Percentiles rank a stretch among this genome's conserved stretches.
Evolutionary conservation across 2,888 invertebrate species (phyloP).

Genomic region (Dromius quadrimaculatus): DNA sequence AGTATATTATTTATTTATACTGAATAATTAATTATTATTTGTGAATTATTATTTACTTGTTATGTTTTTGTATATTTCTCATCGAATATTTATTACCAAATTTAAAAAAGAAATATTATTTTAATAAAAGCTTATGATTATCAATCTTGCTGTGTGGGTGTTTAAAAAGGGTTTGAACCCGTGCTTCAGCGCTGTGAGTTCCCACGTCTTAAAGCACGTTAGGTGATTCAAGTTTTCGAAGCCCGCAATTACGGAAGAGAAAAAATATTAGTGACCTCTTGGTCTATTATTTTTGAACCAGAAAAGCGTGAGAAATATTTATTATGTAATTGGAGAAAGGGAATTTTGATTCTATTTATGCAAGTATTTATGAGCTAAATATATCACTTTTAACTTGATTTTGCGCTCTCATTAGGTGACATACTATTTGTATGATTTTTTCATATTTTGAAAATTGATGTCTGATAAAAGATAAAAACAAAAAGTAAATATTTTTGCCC

Average conservation of each 20-base stretch:
- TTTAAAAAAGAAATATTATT: no score
- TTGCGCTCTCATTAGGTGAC: no score
- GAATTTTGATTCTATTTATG: neutral
- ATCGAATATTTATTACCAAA: conserved; percentile 21
- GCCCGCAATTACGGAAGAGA: neutral
- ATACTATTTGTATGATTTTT: no score
- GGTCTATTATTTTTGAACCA: neutral
- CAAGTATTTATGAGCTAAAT: no score
- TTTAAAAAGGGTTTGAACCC: neutral
- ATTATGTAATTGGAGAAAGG: neutral
- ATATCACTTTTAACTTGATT: no score
- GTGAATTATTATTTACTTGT: conserved; percentile 21
- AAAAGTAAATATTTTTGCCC: no score
- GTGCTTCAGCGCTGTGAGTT: neutral
- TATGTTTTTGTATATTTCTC: conserved; percentile 23
- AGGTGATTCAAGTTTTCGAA: neutral
- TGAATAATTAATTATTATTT: conserved; percentile 35
- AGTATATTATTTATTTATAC: conserved; percentile 28
- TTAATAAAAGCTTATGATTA: no score
- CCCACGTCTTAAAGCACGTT: neutral
- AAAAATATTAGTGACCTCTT: neutral
- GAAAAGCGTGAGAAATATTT: neutral
- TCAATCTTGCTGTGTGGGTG: neutral
- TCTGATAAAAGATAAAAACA: no score
- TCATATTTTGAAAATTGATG: no score